Percentiles rank a stretch among this genome's conserved stretches.
These are phyloP conservation scores for Notospermus geniculatus DNA, from an alignment of 1,140 invertebrate genomes.

Conservation along the genomic window DNA sequence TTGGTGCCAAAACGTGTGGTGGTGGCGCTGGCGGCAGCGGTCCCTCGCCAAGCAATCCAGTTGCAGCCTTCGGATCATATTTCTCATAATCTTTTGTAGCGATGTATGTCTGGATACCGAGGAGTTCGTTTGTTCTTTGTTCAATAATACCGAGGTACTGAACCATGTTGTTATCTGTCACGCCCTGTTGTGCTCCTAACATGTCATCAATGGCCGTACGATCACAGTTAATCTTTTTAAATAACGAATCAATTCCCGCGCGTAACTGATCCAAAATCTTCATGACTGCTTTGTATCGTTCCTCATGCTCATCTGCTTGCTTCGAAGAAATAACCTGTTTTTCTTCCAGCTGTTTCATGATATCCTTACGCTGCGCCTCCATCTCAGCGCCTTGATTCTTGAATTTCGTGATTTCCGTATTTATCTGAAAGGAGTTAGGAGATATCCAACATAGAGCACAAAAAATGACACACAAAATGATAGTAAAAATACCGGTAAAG, in stretches of 20 bases:
- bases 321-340: slow-evolving; percentile 34
- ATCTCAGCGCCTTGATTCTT: slow-evolving; percentile 50
- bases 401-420: slow-evolving; percentile 49
- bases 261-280: slow-evolving; percentile 56
- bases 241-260: slow-evolving; percentile 54
- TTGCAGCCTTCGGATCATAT: slow-evolving; percentile 35
- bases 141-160: slow-evolving; percentile 57
- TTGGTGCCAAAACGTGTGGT: slow-evolving; percentile 43
- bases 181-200: slow-evolving; percentile 48
- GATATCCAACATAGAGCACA: too few species aligned
- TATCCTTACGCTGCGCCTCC: slow-evolving; percentile 50
- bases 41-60: slow-evolving; percentile 45
- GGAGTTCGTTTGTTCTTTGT: slow-evolving; percentile 54
- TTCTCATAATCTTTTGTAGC: slow-evolving; percentile 44
- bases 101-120: slow-evolving; percentile 48
- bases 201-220: slow-evolving; percentile 52
- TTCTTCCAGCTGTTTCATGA: slow-evolving; percentile 50
- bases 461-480: too few species aligned
- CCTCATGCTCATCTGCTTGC: slow-evolving; percentile 48
- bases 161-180: slow-evolving; percentile 54
- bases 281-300: slow-evolving; percentile 50
- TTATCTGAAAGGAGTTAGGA: slow-evolving; percentile 43
- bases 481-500: too few species aligned
- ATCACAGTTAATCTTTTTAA: slow-evolving; percentile 55
- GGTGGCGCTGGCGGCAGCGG: slow-evolving; percentile 37